Base-by-base conservation (phyloP, 2,797 vertebrate species). In the Euphonia xanthogaster region DNA sequence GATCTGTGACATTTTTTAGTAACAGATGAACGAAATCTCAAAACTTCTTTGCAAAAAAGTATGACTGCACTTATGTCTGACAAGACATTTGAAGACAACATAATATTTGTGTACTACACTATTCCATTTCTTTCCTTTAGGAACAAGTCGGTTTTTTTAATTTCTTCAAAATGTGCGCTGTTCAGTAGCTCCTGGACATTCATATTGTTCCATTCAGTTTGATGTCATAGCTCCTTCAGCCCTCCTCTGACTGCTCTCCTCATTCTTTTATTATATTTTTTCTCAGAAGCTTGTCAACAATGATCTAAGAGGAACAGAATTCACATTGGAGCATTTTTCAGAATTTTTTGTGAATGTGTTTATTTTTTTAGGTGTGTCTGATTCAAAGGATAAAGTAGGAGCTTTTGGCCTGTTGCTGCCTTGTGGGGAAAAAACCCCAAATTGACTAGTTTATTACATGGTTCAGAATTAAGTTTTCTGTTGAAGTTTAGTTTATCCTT, bases 61-160 rank as follows among this genome's bases (percentile, higher is more conserved):
- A 19, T 73, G 17, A 39, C 12, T 39, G 18, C 17, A 20, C 12
- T 58, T 39, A 58, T 0, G 4, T 83, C 30, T 71, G 33, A 45
- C 16, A 47, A 25, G 63, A 37, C 8, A 14, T 81, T 92, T 88
- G 50, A 68, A 88, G 70, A 21, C 0, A 1, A 3, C 7, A 1
- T 33, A 6, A 6, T 83, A 30, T 63, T 77, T 74, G 31, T 80
- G 28, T 33, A 45, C 42, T 37, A 6, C 42, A 23, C 19, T 20
- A 40, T 50, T 83, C 27, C 5, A 22, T 80, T 88, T 92, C 6
- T 67, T 80, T 47, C 31, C 31, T 48, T 77, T 71, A 53, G 40
- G 47, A 86, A 30, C 23, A 74, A 33, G 21, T 22, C 23, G 4
- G 0, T 0, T 17, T 9, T 73, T 48, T 35, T 3, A 6, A 40